These are phyloP conservation scores for Enteromius treurensis DNA, from an alignment of 2,797 vertebrate genomes.

Conservation along the genomic window DNA sequence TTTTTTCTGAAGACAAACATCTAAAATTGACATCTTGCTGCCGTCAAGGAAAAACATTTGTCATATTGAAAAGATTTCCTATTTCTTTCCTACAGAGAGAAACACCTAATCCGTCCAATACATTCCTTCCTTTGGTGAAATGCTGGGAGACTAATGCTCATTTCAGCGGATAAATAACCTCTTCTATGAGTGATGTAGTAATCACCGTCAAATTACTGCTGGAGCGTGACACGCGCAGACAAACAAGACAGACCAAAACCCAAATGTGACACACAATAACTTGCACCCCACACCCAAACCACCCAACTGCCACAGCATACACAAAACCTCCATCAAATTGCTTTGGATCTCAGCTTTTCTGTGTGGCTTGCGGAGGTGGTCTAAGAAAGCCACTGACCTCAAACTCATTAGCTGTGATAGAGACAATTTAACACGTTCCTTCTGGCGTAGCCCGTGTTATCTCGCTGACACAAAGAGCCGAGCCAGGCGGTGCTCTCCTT, in stretches of 20 bases:
- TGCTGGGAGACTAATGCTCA: neutral
- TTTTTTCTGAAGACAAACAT: conserved; percentile 8
- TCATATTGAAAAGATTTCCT: neutral
- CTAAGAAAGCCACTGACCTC: conserved; percentile 68
- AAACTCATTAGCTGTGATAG: conserved; percentile 78
- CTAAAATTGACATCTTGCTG: neutral
- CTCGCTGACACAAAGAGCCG: conserved; percentile 38
- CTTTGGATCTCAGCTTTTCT: conserved; percentile 11
- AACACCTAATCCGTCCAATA: conserved; percentile 2
- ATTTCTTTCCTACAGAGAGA: conserved; percentile 22
- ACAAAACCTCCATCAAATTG: neutral
- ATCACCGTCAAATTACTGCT: conserved; percentile 13
- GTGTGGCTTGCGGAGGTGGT: conserved; percentile 42
- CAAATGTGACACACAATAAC: conserved; percentile 11
- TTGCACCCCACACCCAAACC: neutral
- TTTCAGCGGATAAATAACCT: neutral
- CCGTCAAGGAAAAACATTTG: neutral
- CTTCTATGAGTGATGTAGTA: conserved; percentile 1
- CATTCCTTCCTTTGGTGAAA: conserved; percentile 23
- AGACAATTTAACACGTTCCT: conserved; percentile 72
- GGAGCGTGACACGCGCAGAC: neutral
- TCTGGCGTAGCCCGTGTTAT: conserved; percentile 68
- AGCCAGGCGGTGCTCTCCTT: conserved; percentile 51
- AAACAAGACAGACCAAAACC: conserved; percentile 5
- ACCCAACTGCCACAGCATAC: neutral